These are phyloP conservation scores for Gallinago nigripennis DNA, from an alignment of 2,797 vertebrate species.

Conservation along the genomic window DNA sequence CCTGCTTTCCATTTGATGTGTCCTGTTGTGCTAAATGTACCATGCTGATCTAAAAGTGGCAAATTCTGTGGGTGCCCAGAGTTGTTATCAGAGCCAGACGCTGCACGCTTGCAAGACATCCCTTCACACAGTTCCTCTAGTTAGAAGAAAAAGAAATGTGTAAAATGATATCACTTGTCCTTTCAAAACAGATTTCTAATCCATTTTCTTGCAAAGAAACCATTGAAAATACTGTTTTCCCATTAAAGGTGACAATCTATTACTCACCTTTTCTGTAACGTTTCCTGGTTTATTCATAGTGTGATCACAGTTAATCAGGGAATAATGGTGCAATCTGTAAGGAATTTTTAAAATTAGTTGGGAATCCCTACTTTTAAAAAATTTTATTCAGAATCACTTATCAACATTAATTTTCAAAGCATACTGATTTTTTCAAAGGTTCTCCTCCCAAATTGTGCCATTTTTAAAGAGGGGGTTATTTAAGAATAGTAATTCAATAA, in stretches of 20 bases:
- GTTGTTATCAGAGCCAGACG: not conserved
- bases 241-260: not conserved
- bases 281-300: not conserved
- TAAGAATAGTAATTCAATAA: not conserved
- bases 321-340: not conserved
- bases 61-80: not conserved
- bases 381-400: not conserved
- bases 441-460: fast-evolving
- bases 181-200: not conserved
- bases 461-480: not conserved
- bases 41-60: not conserved
- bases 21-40: not conserved
- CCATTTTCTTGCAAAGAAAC: not conserved
- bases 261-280: not conserved
- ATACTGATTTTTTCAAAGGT: not conserved
- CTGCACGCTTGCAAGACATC: not conserved
- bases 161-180: not conserved
- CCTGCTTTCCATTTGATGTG: not conserved
- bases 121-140: not conserved
- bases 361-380: not conserved
- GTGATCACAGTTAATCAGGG: not conserved
- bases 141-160: not conserved
- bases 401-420: not conserved
- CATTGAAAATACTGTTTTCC: not conserved
- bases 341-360: not conserved